Evolutionary conservation across 1,140 invertebrate genomes (phyloP).

Genomic region (Portunus trituberculatus): DNA sequence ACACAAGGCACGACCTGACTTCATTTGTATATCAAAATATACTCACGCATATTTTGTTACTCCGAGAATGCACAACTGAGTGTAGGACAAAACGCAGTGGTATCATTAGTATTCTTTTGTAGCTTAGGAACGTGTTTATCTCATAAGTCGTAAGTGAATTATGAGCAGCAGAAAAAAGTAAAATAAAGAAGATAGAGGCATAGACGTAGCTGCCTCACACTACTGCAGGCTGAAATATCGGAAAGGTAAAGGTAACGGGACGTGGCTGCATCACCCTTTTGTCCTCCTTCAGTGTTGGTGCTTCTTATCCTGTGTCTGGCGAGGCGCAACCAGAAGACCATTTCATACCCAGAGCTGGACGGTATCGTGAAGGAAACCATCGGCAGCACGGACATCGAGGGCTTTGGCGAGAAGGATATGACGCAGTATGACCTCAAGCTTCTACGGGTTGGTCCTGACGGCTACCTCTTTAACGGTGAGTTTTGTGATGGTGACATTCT

Average conservation of each 20-base stretch:
- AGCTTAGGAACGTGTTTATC: too few relatives aligned
- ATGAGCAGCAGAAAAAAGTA: too few relatives aligned
- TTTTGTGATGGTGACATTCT: neutral
- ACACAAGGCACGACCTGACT: too few relatives aligned
- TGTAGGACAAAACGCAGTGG: too few relatives aligned
- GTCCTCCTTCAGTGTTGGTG: constrained; percentile 56
- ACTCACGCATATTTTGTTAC: too few relatives aligned
- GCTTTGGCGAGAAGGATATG: constrained; percentile 70
- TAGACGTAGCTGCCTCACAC: too few relatives aligned
- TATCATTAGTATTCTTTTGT: too few relatives aligned
- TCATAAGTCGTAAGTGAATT: too few relatives aligned
- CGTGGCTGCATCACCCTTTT: neutral
- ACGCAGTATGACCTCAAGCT: constrained; percentile 71
- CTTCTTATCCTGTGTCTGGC: constrained; percentile 69
- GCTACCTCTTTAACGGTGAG: constrained; percentile 66
- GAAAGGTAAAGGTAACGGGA: neutral
- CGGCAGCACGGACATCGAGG: constrained; percentile 65
- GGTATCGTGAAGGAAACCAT: constrained; percentile 71
- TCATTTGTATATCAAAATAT: too few relatives aligned
- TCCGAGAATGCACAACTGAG: too few relatives aligned
- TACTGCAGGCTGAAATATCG: too few relatives aligned
- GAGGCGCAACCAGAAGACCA: constrained; percentile 57
- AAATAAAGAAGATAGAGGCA: too few relatives aligned
- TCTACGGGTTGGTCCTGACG: constrained; percentile 62
- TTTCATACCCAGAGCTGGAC: constrained; percentile 67